A percentile compares a stretch with the other conserved stretches of the same genome.
phyloP scores from a whole-genome alignment of 2,113 vertebrate genomes.

The Guaruba guarouba region DNA sequence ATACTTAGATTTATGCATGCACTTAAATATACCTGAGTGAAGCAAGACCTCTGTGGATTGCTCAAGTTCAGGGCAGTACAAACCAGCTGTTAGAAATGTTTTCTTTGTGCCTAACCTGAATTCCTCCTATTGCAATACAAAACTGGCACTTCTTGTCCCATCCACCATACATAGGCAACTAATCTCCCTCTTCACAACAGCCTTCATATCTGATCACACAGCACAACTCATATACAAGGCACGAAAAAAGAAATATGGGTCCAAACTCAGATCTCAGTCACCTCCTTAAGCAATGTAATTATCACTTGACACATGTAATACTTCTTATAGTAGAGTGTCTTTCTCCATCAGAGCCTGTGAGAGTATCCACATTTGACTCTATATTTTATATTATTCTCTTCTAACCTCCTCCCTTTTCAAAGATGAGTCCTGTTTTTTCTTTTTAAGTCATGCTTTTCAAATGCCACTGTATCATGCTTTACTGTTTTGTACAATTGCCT shows the following conservation, averaged over 20 bases:
- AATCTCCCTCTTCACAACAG: neutral
- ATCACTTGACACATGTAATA: neutral
- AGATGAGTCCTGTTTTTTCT: neutral
- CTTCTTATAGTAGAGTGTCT: neutral
- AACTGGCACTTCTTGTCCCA: neutral
- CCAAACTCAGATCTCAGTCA: neutral
- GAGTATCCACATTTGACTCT: neutral
- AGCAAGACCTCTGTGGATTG: neutral
- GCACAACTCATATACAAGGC: neutral
- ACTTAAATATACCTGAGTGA: neutral
- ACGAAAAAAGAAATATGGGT: neutral
- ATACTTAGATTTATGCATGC: neutral
- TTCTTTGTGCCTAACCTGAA: neutral
- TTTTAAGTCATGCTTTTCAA: neutral
- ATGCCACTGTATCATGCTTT: neutral
- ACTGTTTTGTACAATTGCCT: neutral
- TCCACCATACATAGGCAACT: neutral
- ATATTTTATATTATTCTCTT: neutral
- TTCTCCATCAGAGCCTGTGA: neutral
- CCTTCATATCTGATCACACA: neutral
- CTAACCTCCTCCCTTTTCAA: neutral
- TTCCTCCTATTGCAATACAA: neutral
- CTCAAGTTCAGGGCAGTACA: neutral
- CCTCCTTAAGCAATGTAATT: neutral
- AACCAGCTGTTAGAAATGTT: neutral